Conservation (phyloP, 2,797 vertebrate genomes). For the Arrhamphus sclerolepis region DNA sequence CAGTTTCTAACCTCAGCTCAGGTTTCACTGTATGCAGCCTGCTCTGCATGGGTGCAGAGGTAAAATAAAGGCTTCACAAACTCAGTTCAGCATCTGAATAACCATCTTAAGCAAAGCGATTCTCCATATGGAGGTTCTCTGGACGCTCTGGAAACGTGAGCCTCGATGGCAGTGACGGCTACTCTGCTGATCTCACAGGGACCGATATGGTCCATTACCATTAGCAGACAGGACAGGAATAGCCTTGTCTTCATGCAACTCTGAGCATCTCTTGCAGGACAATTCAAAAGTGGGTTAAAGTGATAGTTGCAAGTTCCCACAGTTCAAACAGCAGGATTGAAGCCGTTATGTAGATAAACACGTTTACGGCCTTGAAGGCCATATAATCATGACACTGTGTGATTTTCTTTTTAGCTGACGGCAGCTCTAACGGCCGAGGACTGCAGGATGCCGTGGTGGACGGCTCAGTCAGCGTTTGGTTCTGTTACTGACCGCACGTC, state of each 20-base stretch:
- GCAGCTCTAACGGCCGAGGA: neutral
- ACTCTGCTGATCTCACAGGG: constrained; percentile 51
- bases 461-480: constrained; percentile 6
- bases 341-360: rapidly evolving
- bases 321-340: neutral
- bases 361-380: neutral
- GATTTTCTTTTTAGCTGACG: too few relatives aligned
- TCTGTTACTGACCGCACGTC: constrained; percentile 9
- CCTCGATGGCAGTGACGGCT: constrained; percentile 54
- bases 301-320: neutral
- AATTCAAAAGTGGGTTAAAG: constrained; percentile 15
- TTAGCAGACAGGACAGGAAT: constrained; percentile 74
- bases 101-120: constrained; percentile 21
- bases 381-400: neutral
- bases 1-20: constrained; percentile 40
- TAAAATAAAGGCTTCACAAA: neutral
- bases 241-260: constrained; percentile 54
- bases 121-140: constrained; percentile 14
- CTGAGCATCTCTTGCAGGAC: constrained; percentile 27
- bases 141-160: constrained; percentile 45
- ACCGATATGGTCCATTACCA: constrained; percentile 41
- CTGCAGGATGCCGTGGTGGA: neutral
- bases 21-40: constrained; percentile 42
- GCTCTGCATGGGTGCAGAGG: neutral
- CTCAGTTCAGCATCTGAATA: too few relatives aligned